These are phyloP conservation scores for Phrynocephalus forsythii DNA, from an alignment of 2,797 vertebrate species.

Conservation along the genomic window DNA sequence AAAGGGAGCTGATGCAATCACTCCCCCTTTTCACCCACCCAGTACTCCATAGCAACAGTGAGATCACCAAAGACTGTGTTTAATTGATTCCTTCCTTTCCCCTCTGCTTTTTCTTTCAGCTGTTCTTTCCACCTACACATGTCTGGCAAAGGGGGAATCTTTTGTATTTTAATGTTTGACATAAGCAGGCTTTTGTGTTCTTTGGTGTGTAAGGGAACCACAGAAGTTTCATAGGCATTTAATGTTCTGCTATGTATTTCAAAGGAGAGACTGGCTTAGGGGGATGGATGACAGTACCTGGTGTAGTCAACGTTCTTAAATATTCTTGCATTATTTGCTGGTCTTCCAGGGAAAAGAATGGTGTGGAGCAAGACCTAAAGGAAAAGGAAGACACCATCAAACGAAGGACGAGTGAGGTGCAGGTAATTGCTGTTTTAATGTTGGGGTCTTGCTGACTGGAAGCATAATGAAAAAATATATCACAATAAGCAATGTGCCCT, in stretches of 20 bases:
- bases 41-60: conserved; percentile 86
- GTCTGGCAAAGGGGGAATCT: conserved; percentile 75
- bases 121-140: conserved; percentile 77
- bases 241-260: conserved; percentile 82
- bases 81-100: conserved; percentile 80
- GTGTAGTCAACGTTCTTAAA: conserved; percentile 87
- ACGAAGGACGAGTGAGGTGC: conserved; percentile 90
- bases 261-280: conserved; percentile 83
- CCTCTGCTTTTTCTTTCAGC: conserved; percentile 79
- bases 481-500: not conserved
- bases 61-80: conserved; percentile 81
- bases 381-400: conserved; percentile 94
- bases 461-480: conserved; percentile 3
- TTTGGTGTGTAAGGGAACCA: conserved; percentile 72
- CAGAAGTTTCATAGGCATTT: conserved; percentile 67
- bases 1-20: conserved; percentile 79
- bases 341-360: conserved; percentile 94
- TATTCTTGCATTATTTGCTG: conserved; percentile 93
- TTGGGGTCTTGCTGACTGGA: conserved; percentile 19
- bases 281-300: conserved; percentile 84
- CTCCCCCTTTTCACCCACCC: conserved; percentile 80
- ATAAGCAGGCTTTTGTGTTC: conserved; percentile 66
- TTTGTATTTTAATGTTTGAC: conserved; percentile 70
- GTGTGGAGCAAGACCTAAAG: conserved; percentile 94
- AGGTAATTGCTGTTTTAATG: conserved; percentile 82